Base-by-base conservation (phyloP, 1,140 invertebrate species). In the Anadara kagoshimensis region DNA sequence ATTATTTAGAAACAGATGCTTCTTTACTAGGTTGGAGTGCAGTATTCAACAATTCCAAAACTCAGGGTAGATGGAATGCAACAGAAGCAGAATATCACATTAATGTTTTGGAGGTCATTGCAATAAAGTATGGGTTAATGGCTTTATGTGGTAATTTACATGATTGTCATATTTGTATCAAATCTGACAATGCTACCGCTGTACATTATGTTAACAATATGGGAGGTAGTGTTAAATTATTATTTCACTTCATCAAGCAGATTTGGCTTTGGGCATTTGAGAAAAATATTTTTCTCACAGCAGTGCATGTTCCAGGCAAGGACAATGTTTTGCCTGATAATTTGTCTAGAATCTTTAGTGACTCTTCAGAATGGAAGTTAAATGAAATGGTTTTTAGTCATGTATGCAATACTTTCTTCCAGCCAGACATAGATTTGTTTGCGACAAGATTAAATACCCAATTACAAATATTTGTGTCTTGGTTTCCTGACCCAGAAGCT, bases 401-500 rank as follows among this genome's bases (percentile, higher is more conserved):
- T n/a, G n/a, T n/a, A n/a, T n/a, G n/a, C n/a, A n/a, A n/a, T n/a
- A n/a, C n/a, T n/a, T n/a, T n/a, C n/a, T n/a, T 44, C 51, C 41
- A 16, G 22, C 71, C 72, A 26, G 22, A 74, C 36, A 51, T 67
- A 24, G 63, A 78, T 75, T 29, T 75, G 44, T 74, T 71, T 78
- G 68, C 69, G 41, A 59, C 59, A 11, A 68, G 58, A 45, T 20
- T 69, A 1, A 69, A 59, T 54, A 47, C 22, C n/a, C 59, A 64
- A 43, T 11, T 64, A 47, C 12, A 20, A 29, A 18, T 20, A 20
- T 63, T 63, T 63, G 44, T 44, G 24, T 53, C 59, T 44, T 63
- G 59, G 47, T 22, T 54, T 22, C 59, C 69, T 41, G 59, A 71
- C 26, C 69, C 59, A 49, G 49, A 62, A 29, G 68, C 69, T 43